These are phyloP conservation scores for Corythornis vintsioides DNA, from an alignment of 2,113 vertebrate genomes.

Conservation along the genomic window DNA sequence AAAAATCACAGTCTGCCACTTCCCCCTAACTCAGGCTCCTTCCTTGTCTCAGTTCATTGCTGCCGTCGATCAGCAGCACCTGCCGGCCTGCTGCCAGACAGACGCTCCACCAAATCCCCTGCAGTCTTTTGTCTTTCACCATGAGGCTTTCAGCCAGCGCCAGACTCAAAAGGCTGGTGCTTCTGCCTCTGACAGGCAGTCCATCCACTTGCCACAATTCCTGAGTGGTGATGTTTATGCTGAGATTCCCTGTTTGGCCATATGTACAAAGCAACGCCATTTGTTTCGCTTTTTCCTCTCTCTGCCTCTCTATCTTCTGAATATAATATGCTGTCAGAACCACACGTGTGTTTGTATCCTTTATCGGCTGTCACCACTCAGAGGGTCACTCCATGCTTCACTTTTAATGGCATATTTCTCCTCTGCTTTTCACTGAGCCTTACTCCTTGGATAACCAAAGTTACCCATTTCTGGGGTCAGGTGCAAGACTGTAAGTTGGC, in stretches of 20 bases:
- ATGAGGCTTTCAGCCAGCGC: neutral
- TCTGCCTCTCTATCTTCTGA: neutral
- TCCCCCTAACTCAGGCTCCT: neutral
- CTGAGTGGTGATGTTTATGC: neutral
- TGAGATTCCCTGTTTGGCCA: neutral
- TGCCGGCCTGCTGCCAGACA: neutral
- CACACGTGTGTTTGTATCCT: neutral
- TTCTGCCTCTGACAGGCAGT: neutral
- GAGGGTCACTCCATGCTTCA: neutral
- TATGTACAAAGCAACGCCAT: neutral
- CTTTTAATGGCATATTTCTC: neutral
- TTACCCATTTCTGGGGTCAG: neutral
- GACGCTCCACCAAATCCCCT: neutral
- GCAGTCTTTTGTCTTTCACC: neutral
- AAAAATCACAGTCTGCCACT: constrained; percentile 5
- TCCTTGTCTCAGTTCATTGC: constrained; percentile 3
- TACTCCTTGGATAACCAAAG: neutral
- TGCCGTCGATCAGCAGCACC: neutral
- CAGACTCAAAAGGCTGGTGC: neutral
- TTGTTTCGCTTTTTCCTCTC: neutral
- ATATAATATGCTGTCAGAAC: neutral
- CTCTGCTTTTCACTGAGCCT: neutral
- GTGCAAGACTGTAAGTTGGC: neutral
- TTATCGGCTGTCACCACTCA: neutral
- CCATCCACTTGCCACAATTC: neutral